These are phyloP conservation scores for Electrophaes corylata DNA, from an alignment of 2,888 invertebrate genomes.

Conservation along the genomic window DNA sequence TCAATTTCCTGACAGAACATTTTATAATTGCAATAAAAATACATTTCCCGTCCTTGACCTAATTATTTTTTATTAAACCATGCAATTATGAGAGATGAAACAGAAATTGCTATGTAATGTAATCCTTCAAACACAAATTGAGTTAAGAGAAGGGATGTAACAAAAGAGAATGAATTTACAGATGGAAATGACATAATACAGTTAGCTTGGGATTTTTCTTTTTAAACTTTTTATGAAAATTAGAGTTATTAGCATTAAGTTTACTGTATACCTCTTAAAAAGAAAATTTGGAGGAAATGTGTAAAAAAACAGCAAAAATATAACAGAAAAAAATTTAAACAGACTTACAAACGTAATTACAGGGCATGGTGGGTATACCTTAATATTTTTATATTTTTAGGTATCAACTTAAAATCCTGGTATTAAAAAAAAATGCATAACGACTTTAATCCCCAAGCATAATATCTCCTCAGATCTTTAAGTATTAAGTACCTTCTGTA, in stretches of 20 bases:
- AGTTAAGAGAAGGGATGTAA: slow-evolving; percentile 42
- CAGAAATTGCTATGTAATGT: slow-evolving; percentile 44
- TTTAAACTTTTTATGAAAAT: slow-evolving; percentile 2
- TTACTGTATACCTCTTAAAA: not conserved
- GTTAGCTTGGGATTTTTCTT: not conserved
- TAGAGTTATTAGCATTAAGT: not conserved
- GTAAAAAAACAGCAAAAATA: too few species aligned
- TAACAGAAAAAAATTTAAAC: too few species aligned
- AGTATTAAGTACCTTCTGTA: too few species aligned
- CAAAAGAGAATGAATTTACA: slow-evolving; percentile 35
- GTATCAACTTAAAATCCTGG: too few species aligned
- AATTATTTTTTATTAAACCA: slow-evolving; percentile 33
- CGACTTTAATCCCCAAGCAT: too few species aligned
- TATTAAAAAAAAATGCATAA: too few species aligned
- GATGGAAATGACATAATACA: slow-evolving; percentile 19
- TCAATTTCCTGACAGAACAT: slow-evolving; percentile 3
- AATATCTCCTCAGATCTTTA: too few species aligned
- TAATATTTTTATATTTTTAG: too few species aligned
- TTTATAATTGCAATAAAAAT: slow-evolving; percentile 21
- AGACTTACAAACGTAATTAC: too few species aligned
- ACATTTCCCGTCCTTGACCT: slow-evolving; percentile 24
- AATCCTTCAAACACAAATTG: slow-evolving; percentile 45
- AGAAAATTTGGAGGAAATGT: not conserved
- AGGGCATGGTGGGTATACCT: too few species aligned
- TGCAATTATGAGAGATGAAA: slow-evolving; percentile 38